Conservation (phyloP, 2,797 vertebrate genomes). For the Tauraco hartlaubi region DNA sequence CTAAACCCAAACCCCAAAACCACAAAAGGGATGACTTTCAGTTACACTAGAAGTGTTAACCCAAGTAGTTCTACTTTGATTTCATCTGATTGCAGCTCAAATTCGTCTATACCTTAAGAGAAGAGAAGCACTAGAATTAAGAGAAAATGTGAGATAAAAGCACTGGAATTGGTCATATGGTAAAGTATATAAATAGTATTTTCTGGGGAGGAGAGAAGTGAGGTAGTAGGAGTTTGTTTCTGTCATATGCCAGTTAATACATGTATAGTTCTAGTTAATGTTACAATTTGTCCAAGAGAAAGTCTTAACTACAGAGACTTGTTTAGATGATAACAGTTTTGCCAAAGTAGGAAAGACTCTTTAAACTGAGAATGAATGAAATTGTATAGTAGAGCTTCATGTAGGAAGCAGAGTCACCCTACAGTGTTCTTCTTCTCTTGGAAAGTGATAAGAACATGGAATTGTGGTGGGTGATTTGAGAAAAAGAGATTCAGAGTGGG, state of each 20-base stretch:
- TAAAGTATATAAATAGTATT: not conserved
- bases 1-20: fast-evolving
- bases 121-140: not conserved
- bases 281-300: not conserved
- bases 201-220: not conserved
- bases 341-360: not conserved
- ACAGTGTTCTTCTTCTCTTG: not conserved
- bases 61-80: not conserved
- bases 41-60: not conserved
- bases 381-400: not conserved
- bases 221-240: not conserved
- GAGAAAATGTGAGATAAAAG: not conserved
- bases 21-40: not conserved
- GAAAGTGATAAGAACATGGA: not conserved
- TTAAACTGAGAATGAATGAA: not conserved
- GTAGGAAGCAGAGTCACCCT: not conserved
- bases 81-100: not conserved
- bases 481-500: not conserved
- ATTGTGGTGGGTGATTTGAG: not conserved
- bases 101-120: not conserved
- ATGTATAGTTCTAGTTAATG: not conserved
- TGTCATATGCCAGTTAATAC: not conserved
- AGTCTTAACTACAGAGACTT: not conserved
- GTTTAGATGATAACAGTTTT: not conserved
- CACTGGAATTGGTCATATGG: not conserved